These are phyloP conservation scores for Venustaconcha ellipsiformis DNA, from an alignment of 1,140 invertebrate genomes.

Conservation along the genomic window DNA sequence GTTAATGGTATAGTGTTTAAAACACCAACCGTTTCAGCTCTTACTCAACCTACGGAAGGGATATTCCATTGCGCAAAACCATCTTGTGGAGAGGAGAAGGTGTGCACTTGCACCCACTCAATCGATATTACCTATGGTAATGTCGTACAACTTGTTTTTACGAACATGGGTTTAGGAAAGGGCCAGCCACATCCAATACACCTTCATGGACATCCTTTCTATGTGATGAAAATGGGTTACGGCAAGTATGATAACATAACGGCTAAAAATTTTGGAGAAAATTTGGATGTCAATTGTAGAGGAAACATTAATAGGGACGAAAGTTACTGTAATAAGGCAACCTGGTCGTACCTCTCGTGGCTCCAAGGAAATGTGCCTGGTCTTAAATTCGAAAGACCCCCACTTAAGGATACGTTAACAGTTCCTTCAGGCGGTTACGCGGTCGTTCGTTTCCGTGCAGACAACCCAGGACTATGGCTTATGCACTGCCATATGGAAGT, in stretches of 20 bases:
- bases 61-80: conserved; percentile 28
- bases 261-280: conserved; percentile 57
- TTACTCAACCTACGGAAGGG: conserved; percentile 50
- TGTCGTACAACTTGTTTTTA: conserved; percentile 48
- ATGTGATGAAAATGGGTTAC: conserved; percentile 74
- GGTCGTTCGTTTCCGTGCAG: no score
- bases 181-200: conserved; percentile 85
- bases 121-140: conserved; percentile 34
- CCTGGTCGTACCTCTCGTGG: conserved; percentile 51
- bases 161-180: conserved; percentile 72
- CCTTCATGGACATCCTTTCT: conserved; percentile 82
- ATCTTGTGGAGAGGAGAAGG: conserved; percentile 28
- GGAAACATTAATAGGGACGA: conserved; percentile 20
- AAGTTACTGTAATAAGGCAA: conserved; percentile 52
- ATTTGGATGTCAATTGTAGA: conserved; percentile 48
- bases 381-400: conserved; percentile 53
- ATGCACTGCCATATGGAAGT: conserved; percentile 10
- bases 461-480: conserved; percentile 28
- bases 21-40: conserved; percentile 41
- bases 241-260: conserved; percentile 39
- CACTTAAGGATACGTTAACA: conserved; percentile 24
- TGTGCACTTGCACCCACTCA: conserved; percentile 35
- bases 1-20: conserved; percentile 52
- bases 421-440: conserved; percentile 24
- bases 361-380: conserved; percentile 45